Evolutionary conservation across 2,113 vertebrate species (phyloP), one percentile per base, ranked within the genome.

Genomic region (Nicator chloris): DNA sequence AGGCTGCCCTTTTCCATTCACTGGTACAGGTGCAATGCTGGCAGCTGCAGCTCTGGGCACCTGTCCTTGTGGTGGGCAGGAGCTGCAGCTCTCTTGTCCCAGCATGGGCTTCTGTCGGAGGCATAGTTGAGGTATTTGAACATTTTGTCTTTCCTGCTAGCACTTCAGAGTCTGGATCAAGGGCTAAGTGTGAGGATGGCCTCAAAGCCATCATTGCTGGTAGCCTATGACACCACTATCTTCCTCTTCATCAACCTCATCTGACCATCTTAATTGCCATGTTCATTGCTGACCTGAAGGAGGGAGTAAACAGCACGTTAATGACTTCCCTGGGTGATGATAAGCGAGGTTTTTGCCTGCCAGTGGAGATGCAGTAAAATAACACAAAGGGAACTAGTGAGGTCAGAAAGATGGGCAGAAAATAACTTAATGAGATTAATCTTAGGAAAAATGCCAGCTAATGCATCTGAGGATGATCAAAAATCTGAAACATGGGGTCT

Each of bases 271-370:
- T 73, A 77, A n/a, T 39, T 94, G 84, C 83, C n/a, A 31, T 23
- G 51, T 88, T 92, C 66, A 81, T 63, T 89, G 79, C 54, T 65
- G 78, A 75, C 90, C 73, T 82, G 59, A 49, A 90, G 54, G 79
- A 82, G 69, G 42, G 69, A 77, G 61, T 88, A 95, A 97, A 90
- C 47, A 92, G 72, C 50, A 45, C 49, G 42, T 42, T 90, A 86
- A 90, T 92, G 65, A 82, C 42, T 92, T 91, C 88, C 35, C 18
- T 1, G 6, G 53, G 78, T 88, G 60, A 88, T 50, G 61, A 90
- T 64, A 82, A 93, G 90, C 40, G 18, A 31, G 75, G 17, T 27
- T 82, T 93, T 57, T 35, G 50, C 59, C 31, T 86, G 70, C 37
- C n/a, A 10, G 56, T 13, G 45, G 30, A 59, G 42, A 66, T 2